Conservation (phyloP, 2,113 vertebrate species). For the Istiophorus platypterus region DNA sequence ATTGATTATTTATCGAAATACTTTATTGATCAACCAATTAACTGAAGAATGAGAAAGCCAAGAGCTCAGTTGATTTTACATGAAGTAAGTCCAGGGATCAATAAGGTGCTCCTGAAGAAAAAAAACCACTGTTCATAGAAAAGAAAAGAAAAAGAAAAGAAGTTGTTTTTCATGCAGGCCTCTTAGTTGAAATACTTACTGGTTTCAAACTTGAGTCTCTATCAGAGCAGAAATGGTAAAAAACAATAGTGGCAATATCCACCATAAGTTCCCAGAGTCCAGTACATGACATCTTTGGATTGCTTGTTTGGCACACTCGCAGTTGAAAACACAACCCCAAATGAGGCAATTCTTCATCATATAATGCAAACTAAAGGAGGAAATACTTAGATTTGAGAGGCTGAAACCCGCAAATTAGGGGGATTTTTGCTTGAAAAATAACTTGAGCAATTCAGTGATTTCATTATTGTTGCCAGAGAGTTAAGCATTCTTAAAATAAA, state of each 20-base stretch:
- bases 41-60: not conserved
- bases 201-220: not conserved
- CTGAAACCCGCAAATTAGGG: not conserved
- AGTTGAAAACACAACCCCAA: not conserved
- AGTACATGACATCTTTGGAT: not conserved
- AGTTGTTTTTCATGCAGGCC: not conserved
- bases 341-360: not conserved
- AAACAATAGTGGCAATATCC: not conserved
- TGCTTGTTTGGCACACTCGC: not conserved
- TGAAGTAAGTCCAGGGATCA: not conserved
- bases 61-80: not conserved
- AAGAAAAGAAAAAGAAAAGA: not conserved
- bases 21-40: not conserved
- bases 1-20: conserved; percentile 6
- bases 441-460: not conserved
- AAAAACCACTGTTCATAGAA: not conserved
- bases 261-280: not conserved
- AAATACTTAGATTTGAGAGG: not conserved
- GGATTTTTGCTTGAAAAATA: not conserved
- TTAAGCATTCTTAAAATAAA: not conserved
- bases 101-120: not conserved
- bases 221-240: not conserved
- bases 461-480: not conserved
- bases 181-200: not conserved
- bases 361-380: not conserved